Conservation (phyloP, 2,797 vertebrate species). For the Poecile montanus region DNA sequence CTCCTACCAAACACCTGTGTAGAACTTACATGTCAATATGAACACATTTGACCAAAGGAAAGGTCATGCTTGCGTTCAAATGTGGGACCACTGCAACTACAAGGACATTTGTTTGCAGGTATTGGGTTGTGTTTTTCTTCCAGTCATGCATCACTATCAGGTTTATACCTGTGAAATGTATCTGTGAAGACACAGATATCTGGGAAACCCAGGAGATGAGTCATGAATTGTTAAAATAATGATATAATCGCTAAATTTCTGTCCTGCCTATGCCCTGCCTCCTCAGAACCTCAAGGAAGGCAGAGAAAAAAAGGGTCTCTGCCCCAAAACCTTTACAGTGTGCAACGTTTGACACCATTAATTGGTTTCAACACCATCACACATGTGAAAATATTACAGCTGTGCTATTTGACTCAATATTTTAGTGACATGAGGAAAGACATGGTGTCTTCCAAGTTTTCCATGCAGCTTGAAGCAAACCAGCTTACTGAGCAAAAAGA, state of each 20-base stretch:
- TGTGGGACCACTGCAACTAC: background rate
- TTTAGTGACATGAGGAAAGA: background rate
- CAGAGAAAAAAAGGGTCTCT: background rate
- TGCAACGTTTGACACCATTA: background rate
- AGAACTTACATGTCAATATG: too few relatives aligned
- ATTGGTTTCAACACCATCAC: background rate
- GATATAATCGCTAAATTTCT: background rate
- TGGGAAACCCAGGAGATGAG: background rate
- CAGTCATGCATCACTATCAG: background rate
- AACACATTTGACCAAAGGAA: background rate
- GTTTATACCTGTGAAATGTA: background rate
- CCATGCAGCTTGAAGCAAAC: background rate
- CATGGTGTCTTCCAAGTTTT: background rate
- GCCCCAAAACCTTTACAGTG: background rate
- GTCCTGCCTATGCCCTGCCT: background rate
- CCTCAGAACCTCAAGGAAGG: background rate
- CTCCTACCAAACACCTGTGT: background rate
- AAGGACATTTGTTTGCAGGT: background rate
- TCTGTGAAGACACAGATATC: background rate
- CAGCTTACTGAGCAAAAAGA: conserved; percentile 10
- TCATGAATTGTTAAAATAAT: accelerated
- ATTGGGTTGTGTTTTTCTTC: too few relatives aligned
- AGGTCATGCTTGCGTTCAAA: background rate
- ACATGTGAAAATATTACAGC: accelerated
- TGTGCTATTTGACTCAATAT: background rate